A percentile compares a stretch with the other conserved stretches of the same genome.
Evolutionary conservation across 2,888 invertebrate species (phyloP).

Genomic region (Drosophila bunnanda): DNA sequence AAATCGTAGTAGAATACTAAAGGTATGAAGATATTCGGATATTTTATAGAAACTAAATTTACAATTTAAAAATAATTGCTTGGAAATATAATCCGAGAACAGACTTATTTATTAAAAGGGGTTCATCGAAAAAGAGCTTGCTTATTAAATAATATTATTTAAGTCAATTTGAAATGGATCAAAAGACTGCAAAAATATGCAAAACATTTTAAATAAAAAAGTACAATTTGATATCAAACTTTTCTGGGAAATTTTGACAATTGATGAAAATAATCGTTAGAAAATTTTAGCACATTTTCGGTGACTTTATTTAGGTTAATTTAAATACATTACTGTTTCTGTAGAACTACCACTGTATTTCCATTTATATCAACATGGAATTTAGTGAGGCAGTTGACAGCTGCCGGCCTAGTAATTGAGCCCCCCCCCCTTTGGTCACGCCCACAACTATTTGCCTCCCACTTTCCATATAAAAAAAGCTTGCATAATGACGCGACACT

Average conservation of each 20-base stretch:
- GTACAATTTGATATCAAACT: too few relatives aligned
- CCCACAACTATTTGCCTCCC: conserved; percentile 29
- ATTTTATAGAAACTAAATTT: too few relatives aligned
- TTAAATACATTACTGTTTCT: neutral
- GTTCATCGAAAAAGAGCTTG: too few relatives aligned
- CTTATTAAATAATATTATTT: too few relatives aligned
- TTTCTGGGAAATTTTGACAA: neutral
- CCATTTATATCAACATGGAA: conserved; percentile 22
- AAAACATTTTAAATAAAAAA: too few relatives aligned
- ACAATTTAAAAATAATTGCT: neutral
- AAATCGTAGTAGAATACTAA: too few relatives aligned
- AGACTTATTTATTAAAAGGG: neutral
- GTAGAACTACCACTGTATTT: conserved; percentile 5
- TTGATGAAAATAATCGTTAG: too few relatives aligned
- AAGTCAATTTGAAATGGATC: too few relatives aligned
- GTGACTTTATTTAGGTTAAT: neutral
- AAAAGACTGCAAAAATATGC: too few relatives aligned
- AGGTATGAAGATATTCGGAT: too few relatives aligned
- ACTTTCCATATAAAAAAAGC: conserved; percentile 18
- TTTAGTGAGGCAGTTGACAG: conserved; percentile 34
- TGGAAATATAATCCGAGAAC: neutral
- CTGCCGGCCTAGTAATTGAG: conserved; percentile 35
- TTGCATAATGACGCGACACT: conserved; percentile 44
- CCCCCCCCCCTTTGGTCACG: conserved; percentile 7
- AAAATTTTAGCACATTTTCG: too few relatives aligned